Base-by-base conservation (phyloP, 2,113 vertebrate species). In the Grammomys surdaster region DNA sequence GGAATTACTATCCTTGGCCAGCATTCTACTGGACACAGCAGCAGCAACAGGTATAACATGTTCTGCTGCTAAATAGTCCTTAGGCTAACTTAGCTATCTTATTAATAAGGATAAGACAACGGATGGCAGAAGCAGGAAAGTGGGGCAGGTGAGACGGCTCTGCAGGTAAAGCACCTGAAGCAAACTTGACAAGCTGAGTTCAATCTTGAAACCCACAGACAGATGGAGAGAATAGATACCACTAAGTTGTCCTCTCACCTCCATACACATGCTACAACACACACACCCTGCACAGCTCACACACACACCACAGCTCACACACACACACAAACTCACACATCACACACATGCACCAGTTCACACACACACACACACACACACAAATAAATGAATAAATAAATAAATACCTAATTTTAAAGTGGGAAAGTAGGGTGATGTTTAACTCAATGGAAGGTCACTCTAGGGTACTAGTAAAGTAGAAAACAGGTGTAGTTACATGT, bases 61-160 rank as follows among this genome's bases (percentile, higher is more conserved):
- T 82, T 81, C 67, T 70, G 85, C 1, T 90, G 40, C 65, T 93
- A 94, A 95, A 90, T 33, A 69, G 33, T 69, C 67, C 43, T 65
- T 76, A 96, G 33, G 16, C 16, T 73, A 76, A 75, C 90, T 86
- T 81, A 46, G n/a, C 70, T 80, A 91, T 51, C 87, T 89, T 93
- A 91, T 20, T 78, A 82, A 93, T 85, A 93, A 87, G 77, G 24
- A 86, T 51, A 33, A 89, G 46, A 77, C 13, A 95, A 3, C 77
- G 54, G 48, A 28, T 75, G n/a, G 89, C 93, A 67, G 60, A 94
- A 92, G 51, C 14, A 89, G 70, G 12, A 8, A 22, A 63, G 43
- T 72, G 51, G 19, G 33, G 40, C 31, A 17, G 0, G 26, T 14
- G 51, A 56, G 17, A 20, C 13, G 60, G n/a, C 12, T 75, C 54